phyloP scores from a whole-genome alignment of 1,140 invertebrate species.

The Scaptodrosophila lebanonensis region DNA sequence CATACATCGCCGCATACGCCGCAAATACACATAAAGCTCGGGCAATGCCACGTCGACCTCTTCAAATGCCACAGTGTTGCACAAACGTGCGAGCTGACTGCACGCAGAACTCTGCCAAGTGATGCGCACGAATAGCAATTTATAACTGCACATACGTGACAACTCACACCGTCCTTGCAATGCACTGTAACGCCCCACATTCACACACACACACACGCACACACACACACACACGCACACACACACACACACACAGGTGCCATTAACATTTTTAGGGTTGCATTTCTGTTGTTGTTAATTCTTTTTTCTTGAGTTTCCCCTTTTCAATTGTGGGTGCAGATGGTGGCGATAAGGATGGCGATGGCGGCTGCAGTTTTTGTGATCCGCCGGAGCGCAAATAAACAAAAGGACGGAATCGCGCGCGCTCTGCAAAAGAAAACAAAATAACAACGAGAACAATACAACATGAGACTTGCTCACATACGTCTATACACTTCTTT shows the following conservation, averaged over 20 bases:
- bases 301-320: slow-evolving; percentile 34
- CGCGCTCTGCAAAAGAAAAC: slow-evolving; percentile 29
- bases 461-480: slow-evolving; percentile 17
- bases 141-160: slow-evolving; percentile 70
- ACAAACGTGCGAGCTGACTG: slow-evolving; percentile 13
- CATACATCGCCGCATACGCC: not conserved
- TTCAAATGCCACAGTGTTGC: slow-evolving; percentile 9
- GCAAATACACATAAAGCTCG: slow-evolving; percentile 9
- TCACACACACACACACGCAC: not conserved
- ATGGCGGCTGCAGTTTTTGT: slow-evolving; percentile 62
- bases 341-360: too few species aligned
- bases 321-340: too few species aligned
- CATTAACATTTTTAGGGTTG: slow-evolving; percentile 71
- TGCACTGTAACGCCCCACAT: not conserved
- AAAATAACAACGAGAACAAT: slow-evolving; percentile 36
- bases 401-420: slow-evolving; percentile 60
- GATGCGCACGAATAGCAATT: slow-evolving; percentile 65
- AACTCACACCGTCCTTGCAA: slow-evolving; percentile 16
- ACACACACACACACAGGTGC: not conserved
- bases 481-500: too few species aligned
- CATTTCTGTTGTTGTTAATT: slow-evolving; percentile 51
- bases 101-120: slow-evolving; percentile 38
- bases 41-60: slow-evolving; percentile 29
- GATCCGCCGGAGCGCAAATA: slow-evolving; percentile 67
- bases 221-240: not conserved